A percentile compares a stretch with the other conserved stretches of the same genome.
Conservation (phyloP, 2,113 vertebrate species). For the Saguinus midas region DNA sequence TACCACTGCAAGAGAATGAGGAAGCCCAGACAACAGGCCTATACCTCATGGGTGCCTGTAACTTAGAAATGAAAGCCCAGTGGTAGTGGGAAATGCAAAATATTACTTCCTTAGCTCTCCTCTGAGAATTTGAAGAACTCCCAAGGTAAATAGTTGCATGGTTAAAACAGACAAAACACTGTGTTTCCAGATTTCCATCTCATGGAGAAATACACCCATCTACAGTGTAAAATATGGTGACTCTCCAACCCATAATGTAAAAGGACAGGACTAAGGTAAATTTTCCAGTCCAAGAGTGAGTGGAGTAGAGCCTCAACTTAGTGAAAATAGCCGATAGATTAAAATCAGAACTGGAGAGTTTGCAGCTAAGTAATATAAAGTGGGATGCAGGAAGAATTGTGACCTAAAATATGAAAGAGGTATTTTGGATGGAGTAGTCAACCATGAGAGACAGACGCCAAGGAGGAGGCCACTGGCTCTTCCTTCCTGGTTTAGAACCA, state of each 20-base stretch:
- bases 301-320: background rate
- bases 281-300: background rate
- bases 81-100: background rate
- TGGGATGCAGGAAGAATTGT: background rate
- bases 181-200: background rate
- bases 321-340: background rate
- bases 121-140: background rate
- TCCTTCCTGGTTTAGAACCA: background rate
- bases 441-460: background rate
- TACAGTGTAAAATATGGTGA: background rate
- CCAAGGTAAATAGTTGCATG: background rate
- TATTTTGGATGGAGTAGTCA: background rate
- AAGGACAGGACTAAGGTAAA: background rate
- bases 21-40: background rate
- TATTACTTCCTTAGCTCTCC: background rate
- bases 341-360: background rate
- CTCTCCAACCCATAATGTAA: background rate
- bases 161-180: background rate
- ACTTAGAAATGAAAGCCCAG: background rate
- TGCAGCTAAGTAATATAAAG: background rate
- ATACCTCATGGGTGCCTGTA: background rate
- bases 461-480: background rate
- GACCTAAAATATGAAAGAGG: background rate
- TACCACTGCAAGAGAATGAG: background rate
- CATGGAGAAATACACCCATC: background rate